Base-by-base conservation (phyloP, 2,888 invertebrate species). In the Pecten maximus region DNA sequence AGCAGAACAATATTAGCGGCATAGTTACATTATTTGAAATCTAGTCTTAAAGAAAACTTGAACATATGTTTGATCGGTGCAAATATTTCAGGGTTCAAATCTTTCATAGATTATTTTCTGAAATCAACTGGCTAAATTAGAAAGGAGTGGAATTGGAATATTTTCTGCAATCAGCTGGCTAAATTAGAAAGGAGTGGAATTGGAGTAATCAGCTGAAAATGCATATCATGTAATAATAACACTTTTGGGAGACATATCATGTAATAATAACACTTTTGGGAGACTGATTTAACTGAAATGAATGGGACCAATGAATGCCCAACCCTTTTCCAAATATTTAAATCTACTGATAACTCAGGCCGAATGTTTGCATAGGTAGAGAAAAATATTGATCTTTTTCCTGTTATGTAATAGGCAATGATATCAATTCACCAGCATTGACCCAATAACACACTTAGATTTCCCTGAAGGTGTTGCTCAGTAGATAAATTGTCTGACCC, bases 361-460 rank as follows among this genome's bases (percentile, higher is more conserved):
- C 16, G 23, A 74, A 23, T 74, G 74, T 74, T 74, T 74, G 74
- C 74, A 6, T 35, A 74, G 74, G 74, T 74, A 74, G 74, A 28
- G 74, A 28, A 0, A 74, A 0, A 10, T 74, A 74, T 74, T 74
- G 74, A 74, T 74, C 74, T 35, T 10, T 74, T 60, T 10, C n/a
- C 60, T 16, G 74, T 74, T 74, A 74, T 28, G 28, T 74, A 74
- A 74, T n/a, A n/a, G 60, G 28, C 35, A 35, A 15, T 74, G 74
- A 74, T 74, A 74, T 28, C 15, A 60, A 60, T 74, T 74, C 74
- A 74, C 74, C 28, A 12, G 74, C 74, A 12, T 23, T 74, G 74
- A 74, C 74, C 74, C 74, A 74, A 74, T 74, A 74, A 74, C 74
- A 74, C 28, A 74, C 35, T 28, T 74, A 74, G 74, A 74, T 74